These are phyloP conservation scores for Tyrannus savana DNA, from an alignment of 2,113 vertebrate genomes.

Conservation along the genomic window DNA sequence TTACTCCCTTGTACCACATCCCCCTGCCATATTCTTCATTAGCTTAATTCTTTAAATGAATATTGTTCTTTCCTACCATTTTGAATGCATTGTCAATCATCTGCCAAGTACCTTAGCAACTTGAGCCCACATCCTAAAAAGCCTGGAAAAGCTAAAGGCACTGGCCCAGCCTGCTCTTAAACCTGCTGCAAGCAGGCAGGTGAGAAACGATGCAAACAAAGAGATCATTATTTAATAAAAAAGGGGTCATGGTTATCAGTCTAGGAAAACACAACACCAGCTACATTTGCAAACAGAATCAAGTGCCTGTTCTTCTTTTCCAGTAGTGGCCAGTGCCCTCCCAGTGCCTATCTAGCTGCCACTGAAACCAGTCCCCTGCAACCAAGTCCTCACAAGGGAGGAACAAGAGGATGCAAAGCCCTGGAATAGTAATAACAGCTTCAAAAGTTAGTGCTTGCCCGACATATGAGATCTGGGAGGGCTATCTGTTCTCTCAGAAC, in stretches of 20 bases:
- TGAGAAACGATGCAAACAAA: accelerated
- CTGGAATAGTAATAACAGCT: not conserved
- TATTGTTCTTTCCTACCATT: not conserved
- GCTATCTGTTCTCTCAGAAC: not conserved
- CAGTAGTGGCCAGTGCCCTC: not conserved
- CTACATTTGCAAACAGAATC: not conserved
- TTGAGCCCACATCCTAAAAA: not conserved
- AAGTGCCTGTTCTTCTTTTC: not conserved
- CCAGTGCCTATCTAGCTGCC: not conserved
- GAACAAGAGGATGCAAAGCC: not conserved
- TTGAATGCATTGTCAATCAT: not conserved
- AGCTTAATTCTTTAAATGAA: not conserved
- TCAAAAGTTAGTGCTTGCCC: not conserved
- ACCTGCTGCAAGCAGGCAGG: not conserved
- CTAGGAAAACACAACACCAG: not conserved
- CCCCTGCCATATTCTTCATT: not conserved
- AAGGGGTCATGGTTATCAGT: not conserved
- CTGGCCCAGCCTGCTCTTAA: not conserved
- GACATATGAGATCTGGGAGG: accelerated
- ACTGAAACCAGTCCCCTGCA: accelerated
- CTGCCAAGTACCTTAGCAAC: not conserved
- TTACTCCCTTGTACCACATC: not conserved
- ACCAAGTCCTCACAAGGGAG: not conserved
- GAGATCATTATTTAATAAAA: not conserved
- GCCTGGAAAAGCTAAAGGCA: not conserved